Evolutionary conservation across 2,113 vertebrate genomes (phyloP).

Genomic region (Macaca nemestrina): DNA sequence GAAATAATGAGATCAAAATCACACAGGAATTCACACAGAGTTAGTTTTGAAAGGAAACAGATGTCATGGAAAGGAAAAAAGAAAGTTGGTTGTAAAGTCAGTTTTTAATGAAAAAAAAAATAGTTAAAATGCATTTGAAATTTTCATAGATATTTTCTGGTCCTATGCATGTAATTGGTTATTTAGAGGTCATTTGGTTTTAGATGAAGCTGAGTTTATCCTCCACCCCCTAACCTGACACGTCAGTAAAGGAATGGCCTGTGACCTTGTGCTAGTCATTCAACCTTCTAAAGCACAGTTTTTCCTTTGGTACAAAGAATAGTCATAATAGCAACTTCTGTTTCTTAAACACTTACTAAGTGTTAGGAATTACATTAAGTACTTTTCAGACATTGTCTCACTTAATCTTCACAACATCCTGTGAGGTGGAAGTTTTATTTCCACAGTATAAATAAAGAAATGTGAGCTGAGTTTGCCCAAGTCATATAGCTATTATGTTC

Average conservation of each 20-base stretch:
- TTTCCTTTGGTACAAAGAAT: not conserved
- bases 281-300: not conserved
- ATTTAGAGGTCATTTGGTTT: not conserved
- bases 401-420: not conserved
- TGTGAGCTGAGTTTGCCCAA: not conserved
- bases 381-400: not conserved
- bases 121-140: not conserved
- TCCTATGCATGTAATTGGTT: not conserved
- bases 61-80: not conserved
- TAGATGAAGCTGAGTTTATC: not conserved
- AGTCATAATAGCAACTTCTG: not conserved
- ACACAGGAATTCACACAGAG: not conserved
- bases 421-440: not conserved
- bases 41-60: not conserved
- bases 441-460: not conserved
- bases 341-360: not conserved
- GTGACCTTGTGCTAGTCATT: not conserved
- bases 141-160: not conserved
- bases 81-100: not conserved
- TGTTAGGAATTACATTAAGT: not conserved
- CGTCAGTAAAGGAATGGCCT: not conserved
- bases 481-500: not conserved
- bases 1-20: not conserved
- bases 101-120: slow-evolving; percentile 3
- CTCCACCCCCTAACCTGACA: not conserved